Percentiles rank a stretch among this genome's conserved stretches.
These are phyloP conservation scores for Sus scrofa DNA, from an alignment of 2,113 vertebrate species.

Conservation along the genomic window T2T-Sscrofa CM000814.6:122902001-122902500, in stretches of 20 bases:
- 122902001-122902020: not conserved
- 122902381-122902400: not conserved
- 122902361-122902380: not conserved
- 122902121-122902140: not conserved
- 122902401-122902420: not conserved
- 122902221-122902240: conserved; percentile 30
- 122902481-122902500: not conserved
- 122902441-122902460: not conserved
- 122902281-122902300: not conserved
- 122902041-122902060: not conserved
- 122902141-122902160: not conserved
- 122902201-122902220: too few species aligned
- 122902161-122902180: not conserved
- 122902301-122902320: not conserved
- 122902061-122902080: not conserved
- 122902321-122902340: not conserved
- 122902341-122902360: not conserved
- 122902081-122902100: not conserved
- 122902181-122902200: not conserved
- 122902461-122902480: not conserved
- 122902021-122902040: not conserved
- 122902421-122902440: not conserved
- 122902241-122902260: not conserved
- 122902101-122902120: not conserved
- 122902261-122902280: not conserved